Conservation (phyloP, 2,888 invertebrate genomes). For the Limnephilus lunatus region DNA sequence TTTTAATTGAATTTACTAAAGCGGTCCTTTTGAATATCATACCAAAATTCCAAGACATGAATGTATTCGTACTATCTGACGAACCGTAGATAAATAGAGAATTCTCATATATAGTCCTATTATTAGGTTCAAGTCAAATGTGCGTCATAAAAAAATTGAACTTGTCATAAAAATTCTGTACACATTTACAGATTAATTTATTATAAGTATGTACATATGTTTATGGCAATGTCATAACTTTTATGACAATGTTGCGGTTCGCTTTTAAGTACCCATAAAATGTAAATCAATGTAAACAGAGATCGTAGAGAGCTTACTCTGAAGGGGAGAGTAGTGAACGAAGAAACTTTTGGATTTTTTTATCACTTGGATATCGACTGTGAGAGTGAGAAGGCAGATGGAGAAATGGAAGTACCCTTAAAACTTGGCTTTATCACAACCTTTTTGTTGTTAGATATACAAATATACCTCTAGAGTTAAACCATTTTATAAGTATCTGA, state of each 20-base stretch:
- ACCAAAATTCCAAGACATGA: not conserved
- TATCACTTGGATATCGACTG: not conserved
- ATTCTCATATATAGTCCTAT: not conserved
- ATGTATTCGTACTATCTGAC: not conserved
- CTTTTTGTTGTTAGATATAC: no score
- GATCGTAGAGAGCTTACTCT: not conserved
- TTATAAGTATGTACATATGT: not conserved
- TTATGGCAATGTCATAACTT: not conserved
- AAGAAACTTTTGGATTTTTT: not conserved
- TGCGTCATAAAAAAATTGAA: not conserved
- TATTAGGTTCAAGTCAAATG: not conserved
- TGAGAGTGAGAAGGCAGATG: not conserved
- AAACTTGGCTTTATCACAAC: not conserved
- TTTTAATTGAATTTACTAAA: not conserved
- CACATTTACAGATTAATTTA: slow-evolving; percentile 11
- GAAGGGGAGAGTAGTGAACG: not conserved
- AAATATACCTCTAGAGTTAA: no score
- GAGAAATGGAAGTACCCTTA: not conserved
- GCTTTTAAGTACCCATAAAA: slow-evolving; percentile 21
- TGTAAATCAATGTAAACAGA: slow-evolving; percentile 19
- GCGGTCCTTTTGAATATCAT: not conserved
- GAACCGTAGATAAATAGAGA: not conserved
- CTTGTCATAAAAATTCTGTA: not conserved
- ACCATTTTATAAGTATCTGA: no score
- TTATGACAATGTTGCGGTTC: slow-evolving; percentile 19